A percentile compares a stretch with the other conserved stretches of the same genome.
These are phyloP conservation scores for Macheiramphus alcinus DNA, from an alignment of 2,113 vertebrate species.

Conservation along the genomic window DNA sequence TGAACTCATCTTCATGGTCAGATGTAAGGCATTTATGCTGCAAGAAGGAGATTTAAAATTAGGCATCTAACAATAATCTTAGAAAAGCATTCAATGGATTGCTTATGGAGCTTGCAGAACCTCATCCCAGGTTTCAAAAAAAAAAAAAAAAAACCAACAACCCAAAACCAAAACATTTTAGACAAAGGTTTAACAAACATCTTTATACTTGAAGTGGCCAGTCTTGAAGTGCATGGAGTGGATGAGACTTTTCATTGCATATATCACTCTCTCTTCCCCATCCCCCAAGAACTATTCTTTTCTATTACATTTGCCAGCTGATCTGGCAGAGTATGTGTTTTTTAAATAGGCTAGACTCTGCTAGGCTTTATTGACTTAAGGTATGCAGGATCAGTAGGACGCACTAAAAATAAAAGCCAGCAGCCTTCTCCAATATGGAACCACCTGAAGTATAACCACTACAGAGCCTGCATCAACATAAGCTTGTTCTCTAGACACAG, in stretches of 20 bases:
- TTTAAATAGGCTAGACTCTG: not conserved
- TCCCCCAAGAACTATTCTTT: not conserved
- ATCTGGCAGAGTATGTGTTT: not conserved
- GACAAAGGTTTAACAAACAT: not conserved
- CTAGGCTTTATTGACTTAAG: not conserved
- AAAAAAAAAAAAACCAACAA: too few species aligned
- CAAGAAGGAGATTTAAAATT: not conserved
- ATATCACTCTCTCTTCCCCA: fast-evolving
- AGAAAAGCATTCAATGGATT: not conserved
- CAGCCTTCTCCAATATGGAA: not conserved
- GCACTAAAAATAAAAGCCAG: not conserved
- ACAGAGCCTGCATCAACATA: not conserved
- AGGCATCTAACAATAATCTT: not conserved
- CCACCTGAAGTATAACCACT: not conserved
- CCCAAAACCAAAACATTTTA: not conserved
- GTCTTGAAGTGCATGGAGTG: not conserved
- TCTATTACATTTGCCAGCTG: not conserved
- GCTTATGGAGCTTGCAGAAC: not conserved
- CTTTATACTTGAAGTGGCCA: too few species aligned
- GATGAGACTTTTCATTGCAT: not conserved
- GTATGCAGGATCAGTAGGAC: not conserved
- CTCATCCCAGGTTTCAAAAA: not conserved
- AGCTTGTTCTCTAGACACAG: fast-evolving
- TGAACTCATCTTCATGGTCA: not conserved
- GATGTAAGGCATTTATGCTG: not conserved